Conservation (phyloP, 2,113 vertebrate genomes). For the Prinia subflava region DNA sequence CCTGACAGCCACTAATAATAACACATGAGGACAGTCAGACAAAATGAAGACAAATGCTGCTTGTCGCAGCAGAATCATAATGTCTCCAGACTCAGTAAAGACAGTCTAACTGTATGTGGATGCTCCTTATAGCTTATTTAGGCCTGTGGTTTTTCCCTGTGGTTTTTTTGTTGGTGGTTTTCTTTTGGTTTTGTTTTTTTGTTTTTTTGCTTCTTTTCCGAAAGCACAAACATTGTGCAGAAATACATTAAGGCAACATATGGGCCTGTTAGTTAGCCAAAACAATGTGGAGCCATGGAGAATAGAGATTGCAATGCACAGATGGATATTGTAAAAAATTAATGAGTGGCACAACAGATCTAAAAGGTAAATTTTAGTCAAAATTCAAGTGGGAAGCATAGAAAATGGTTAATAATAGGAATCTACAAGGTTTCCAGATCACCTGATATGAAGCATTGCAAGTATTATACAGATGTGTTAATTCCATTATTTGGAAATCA, state of each 20-base stretch:
- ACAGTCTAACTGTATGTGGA: constrained; percentile 84
- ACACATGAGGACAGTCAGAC: constrained; percentile 97
- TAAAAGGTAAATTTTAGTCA: constrained; percentile 84
- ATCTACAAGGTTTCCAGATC: constrained; percentile 64
- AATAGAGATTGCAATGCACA: constrained; percentile 80
- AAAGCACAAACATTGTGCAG: constrained; percentile 75
- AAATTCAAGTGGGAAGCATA: constrained; percentile 73
- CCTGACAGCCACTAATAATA: constrained; percentile 98
- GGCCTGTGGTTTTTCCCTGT: constrained; percentile 76
- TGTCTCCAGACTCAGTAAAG: constrained; percentile 85
- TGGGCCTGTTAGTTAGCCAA: constrained; percentile 83
- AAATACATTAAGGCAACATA: constrained; percentile 84
- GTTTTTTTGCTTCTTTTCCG: constrained; percentile 13
- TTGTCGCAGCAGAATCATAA: constrained; percentile 91
- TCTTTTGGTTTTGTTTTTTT: background rate
- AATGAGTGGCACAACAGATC: constrained; percentile 83
- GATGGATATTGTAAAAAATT: constrained; percentile 91
- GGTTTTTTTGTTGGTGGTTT: background rate
- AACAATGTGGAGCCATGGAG: constrained; percentile 77
- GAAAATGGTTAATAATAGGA: constrained; percentile 66
- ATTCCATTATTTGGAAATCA: constrained; percentile 67
- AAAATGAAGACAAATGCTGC: constrained; percentile 99
- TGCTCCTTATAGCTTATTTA: constrained; percentile 86
- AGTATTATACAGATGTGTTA: constrained; percentile 69
- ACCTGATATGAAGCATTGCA: constrained; percentile 57